These are phyloP conservation scores for Ophthalmolycus amberensis DNA, from an alignment of 2,113 vertebrate species.

Conservation along the genomic window DNA sequence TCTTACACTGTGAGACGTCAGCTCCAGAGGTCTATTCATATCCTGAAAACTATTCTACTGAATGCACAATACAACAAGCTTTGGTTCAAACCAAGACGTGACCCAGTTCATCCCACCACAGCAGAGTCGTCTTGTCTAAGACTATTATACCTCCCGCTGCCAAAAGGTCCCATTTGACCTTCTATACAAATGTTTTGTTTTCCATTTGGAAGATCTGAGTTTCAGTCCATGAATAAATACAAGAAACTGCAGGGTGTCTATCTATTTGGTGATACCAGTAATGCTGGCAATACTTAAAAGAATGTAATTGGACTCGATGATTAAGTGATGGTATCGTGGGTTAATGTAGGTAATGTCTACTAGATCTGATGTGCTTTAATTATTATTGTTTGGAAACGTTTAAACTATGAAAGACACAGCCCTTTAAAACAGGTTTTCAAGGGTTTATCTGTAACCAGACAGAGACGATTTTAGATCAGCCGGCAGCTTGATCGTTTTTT, in stretches of 20 bases:
- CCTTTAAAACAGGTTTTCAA: not conserved
- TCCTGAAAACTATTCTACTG: constrained; percentile 35
- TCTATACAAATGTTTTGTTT: constrained; percentile 35
- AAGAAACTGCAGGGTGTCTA: not conserved
- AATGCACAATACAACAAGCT: constrained; percentile 60
- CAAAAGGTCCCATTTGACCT: constrained; percentile 29
- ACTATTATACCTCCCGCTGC: constrained; percentile 35
- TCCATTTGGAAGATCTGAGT: constrained; percentile 4
- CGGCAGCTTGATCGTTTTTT: not conserved
- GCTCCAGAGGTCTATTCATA: constrained; percentile 28
- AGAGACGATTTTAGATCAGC: not conserved
- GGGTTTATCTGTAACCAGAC: not conserved
- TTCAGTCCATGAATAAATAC: not conserved
- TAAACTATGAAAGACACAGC: not conserved
- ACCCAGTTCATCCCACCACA: constrained; percentile 43
- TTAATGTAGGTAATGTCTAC: not conserved
- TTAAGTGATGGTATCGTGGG: not conserved
- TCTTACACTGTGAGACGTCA: constrained; percentile 39
- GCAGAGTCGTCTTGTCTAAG: constrained; percentile 39
- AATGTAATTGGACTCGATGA: not conserved
- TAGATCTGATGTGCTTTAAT: not conserved
- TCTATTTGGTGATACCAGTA: not conserved
- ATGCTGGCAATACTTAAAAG: too few species aligned
- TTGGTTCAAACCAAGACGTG: constrained; percentile 50
- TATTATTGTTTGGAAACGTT: not conserved